A percentile compares a stretch with the other conserved stretches of the same genome.
These are phyloP conservation scores for Oryzias curvinotus DNA, from an alignment of 2,113 vertebrate species.

Conservation along the genomic window DNA sequence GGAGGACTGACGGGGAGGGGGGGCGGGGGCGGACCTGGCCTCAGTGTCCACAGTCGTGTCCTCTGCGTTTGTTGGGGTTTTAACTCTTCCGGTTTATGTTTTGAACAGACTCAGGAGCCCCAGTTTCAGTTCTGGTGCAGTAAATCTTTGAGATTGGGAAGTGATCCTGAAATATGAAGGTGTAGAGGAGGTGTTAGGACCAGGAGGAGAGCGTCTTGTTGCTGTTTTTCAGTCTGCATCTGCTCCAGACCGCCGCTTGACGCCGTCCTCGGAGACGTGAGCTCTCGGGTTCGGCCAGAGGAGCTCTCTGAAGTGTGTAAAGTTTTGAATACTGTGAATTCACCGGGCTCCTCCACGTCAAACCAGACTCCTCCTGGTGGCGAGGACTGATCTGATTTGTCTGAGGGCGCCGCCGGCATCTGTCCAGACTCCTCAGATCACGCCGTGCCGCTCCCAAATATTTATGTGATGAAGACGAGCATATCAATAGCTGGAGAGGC, in stretches of 20 bases:
- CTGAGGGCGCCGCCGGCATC: slow-evolving; percentile 4
- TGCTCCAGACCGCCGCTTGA: background rate
- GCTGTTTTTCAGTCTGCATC: background rate
- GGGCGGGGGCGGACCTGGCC: background rate
- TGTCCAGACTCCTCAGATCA: too few relatives aligned
- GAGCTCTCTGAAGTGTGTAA: background rate
- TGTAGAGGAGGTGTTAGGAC: background rate
- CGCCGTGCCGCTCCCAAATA: too few relatives aligned
- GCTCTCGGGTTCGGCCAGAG: background rate
- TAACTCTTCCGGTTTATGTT: too few relatives aligned
- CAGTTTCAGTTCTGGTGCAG: too few relatives aligned
- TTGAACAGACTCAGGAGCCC: too few relatives aligned
- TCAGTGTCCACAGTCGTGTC: background rate
- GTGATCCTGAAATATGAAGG: too few relatives aligned
- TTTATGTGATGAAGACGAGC: background rate
- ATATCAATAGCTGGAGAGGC: slow-evolving; percentile 13
- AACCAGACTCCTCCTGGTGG: background rate
- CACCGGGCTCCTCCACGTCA: background rate
- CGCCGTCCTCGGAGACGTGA: background rate
- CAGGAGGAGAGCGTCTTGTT: background rate
- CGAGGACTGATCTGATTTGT: background rate
- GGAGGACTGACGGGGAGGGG: background rate
- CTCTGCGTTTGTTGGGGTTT: too few relatives aligned
- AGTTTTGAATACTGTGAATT: background rate
- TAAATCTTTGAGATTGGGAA: too few relatives aligned